Conservation (phyloP, 2,888 invertebrate species). For the Geophilus truncorum region DNA sequence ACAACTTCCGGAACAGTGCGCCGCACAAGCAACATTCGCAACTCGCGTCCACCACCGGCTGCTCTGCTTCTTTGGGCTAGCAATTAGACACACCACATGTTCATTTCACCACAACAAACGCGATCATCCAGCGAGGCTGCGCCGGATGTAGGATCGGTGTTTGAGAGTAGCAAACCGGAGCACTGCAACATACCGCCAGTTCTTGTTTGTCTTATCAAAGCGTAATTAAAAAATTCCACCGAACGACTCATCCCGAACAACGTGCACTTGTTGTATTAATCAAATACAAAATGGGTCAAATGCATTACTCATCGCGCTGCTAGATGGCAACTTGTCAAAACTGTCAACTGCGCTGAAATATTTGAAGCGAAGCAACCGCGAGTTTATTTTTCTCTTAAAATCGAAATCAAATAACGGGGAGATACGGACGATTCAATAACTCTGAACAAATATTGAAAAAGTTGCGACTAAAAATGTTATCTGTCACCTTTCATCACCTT, state of each 20-base stretch:
- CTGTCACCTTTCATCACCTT: slow-evolving; percentile 1
- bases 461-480: neutral
- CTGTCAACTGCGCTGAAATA: neutral
- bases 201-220: neutral
- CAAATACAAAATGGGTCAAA: neutral
- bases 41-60: neutral
- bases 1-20: neutral
- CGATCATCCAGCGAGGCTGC: neutral
- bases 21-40: neutral
- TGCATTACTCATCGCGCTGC: neutral
- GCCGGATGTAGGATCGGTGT: neutral
- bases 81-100: neutral
- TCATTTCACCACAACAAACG: neutral
- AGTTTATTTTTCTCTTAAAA: slow-evolving; percentile 8
- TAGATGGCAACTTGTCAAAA: neutral
- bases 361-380: neutral
- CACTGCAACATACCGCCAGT: neutral
- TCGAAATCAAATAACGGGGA: neutral
- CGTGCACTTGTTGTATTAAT: neutral
- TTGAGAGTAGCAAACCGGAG: neutral
- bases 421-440: neutral
- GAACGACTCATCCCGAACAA: neutral
- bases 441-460: neutral
- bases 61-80: neutral
- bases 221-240: neutral